phyloP scores from a whole-genome alignment of 35 echinoderm and acorn worm genomes.

The Ophioderma brevispina region DNA sequence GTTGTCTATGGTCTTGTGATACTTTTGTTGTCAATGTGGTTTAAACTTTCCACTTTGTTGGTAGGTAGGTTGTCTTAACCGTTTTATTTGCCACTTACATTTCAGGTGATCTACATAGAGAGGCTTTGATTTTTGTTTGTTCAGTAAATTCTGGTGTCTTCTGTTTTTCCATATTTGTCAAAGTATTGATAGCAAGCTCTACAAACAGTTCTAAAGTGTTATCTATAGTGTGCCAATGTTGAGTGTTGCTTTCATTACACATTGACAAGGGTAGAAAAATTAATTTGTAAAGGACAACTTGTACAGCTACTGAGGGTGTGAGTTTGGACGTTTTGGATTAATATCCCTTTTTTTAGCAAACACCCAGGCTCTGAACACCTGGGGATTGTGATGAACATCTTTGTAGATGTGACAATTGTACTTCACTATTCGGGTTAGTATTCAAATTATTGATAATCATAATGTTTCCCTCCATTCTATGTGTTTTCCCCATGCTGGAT shows the following conservation, averaged over 20 bases:
- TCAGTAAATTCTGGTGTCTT: not conserved
- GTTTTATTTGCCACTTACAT: slow-evolving; percentile 6
- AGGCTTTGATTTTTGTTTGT: not conserved
- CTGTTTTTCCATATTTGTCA: not conserved
- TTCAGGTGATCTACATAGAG: not conserved
- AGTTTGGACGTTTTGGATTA: not conserved
- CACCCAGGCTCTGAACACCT: not conserved
- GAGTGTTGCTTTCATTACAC: not conserved
- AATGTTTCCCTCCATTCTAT: not conserved
- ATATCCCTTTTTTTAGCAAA: not conserved
- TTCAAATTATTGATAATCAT: not conserved
- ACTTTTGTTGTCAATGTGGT: not conserved
- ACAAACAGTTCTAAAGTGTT: not conserved
- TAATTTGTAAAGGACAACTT: too few species aligned
- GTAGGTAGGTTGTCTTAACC: not conserved
- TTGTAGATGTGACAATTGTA: not conserved
- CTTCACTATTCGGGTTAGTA: not conserved
- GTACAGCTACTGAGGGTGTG: not conserved
- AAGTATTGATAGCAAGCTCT: not conserved
- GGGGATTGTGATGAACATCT: not conserved
- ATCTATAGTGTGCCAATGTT: not conserved
- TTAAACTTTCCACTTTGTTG: not conserved
- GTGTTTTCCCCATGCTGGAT: not conserved
- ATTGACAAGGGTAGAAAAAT: not conserved
- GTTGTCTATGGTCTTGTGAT: not conserved